Base-by-base conservation (phyloP, 1,140 invertebrate species). In the Colletes latitarsis region DNA sequence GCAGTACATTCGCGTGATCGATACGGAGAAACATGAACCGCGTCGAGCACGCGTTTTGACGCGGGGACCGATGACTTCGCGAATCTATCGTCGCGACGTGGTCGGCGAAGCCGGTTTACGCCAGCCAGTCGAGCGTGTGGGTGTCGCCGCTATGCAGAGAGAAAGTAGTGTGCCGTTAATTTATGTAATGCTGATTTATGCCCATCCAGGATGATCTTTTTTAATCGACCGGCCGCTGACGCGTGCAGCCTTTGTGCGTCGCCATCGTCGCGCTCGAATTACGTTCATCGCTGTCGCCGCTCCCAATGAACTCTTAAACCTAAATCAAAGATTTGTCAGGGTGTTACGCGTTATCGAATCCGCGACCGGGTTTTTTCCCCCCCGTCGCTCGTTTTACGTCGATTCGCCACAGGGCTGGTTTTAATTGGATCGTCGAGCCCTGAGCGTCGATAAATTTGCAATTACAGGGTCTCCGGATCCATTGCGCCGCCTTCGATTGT, bases 171-270 rank as follows among this genome's bases (percentile, higher is more conserved):
- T 60, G 82, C 74, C 70, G 87, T 92, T 91, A 90, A 91, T 92
- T 90, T 87, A 88, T 88, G 88, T 90, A 90, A 91, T 88, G 82
- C 87, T 89, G 90, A 92, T 91, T 90, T 92, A 91, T 88, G 80
- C 84, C 82, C 83, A 88, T 88, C 73, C 63, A 70, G 80, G 80
- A 82, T 82, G 82, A 71, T 82, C 70, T 83, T 87, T 90, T 90
- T 84, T 83, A 66, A 74, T 72, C 82, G 79, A 77, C 21, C 79
- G 80, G 4, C 17, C 72, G 53, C 57, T 71, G 76, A 76, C 70
- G 68, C 81, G 77, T 74, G 67, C 60, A 57, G n/a, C 49, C 81
- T 80, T 86, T 82, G 84, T 80, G 72, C 19, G 12, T 17, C 43
- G 69, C 77, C 63, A 66, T 86, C 74, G 81, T 81, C 74, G 77